A percentile compares a stretch with the other conserved stretches of the same genome.
Evolutionary conservation across 2,888 invertebrate species (phyloP).

Genomic region (Hydropsyche betteni): DNA sequence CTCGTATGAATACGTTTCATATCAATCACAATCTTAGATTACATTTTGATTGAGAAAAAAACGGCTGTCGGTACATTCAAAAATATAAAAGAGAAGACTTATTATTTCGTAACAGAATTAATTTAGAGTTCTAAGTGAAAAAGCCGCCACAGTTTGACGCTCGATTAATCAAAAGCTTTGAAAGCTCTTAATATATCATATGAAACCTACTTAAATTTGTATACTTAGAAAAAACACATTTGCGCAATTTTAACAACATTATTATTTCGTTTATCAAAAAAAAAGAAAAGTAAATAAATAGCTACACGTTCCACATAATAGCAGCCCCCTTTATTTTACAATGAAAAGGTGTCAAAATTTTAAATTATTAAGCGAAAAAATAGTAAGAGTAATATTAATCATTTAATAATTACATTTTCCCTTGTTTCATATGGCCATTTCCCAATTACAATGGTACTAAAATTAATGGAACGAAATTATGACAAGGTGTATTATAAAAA

Average conservation of each 20-base stretch:
- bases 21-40: conserved; percentile 14
- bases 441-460: conserved; percentile 2
- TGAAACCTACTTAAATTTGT: conserved; percentile 5
- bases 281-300: no score
- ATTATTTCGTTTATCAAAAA: no score
- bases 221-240: conserved; percentile 1
- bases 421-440: background rate
- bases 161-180: conserved; percentile 36
- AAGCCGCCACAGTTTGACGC: conserved; percentile 31
- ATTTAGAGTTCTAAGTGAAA: conserved; percentile 35
- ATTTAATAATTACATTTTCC: background rate
- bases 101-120: conserved; percentile 33
- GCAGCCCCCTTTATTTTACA: no score
- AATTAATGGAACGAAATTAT: conserved; percentile 3
- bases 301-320: no score
- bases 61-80: conserved; percentile 12
- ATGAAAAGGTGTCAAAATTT: background rate
- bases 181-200: conserved; percentile 32
- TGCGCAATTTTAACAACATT: background rate
- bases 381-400: background rate
- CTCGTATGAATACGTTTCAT: no score
- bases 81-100: conserved; percentile 24
- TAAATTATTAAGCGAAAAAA: conserved; percentile 1
- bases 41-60: conserved; percentile 3
- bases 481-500: background rate